Base-by-base conservation (phyloP, 2,797 vertebrate genomes). In the Emydoidea blandingii region DNA sequence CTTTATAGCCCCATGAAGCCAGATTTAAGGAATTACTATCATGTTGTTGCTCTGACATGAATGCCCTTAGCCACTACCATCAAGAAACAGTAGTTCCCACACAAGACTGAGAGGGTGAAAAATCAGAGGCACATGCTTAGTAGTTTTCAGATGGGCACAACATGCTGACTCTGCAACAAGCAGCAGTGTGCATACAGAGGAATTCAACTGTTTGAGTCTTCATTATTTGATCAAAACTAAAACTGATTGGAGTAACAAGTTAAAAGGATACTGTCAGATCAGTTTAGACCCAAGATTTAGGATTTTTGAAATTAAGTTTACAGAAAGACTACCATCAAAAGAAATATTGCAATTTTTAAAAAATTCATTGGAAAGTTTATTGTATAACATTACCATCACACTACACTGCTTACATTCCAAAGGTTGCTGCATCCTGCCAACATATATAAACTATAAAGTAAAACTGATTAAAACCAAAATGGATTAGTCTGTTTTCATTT, bases 221-320 rank as follows among this genome's bases (percentile, higher is more conserved):
- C 49, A 81, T 31, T 9, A 80, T 85, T 29, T 85, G 49, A 44
- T 79, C 68, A 72, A 68, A 72, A 72, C 19, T 21, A 72, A 68
- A 37, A 79, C 3, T 37, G 41, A 86, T 12, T 54, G n/a, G 4
- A 82, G 14, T 54, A 86, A 84, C 16, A 89, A 78, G 3, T 27
- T 87, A 90, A 95, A 72, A 88, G 6, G 72, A 5, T 4, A 2
- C 19, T 19, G 37, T 50, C 34, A 16, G 34, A 68, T 5, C 44
- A 8, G 34, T 57, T 27, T 3, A 19, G 52, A 41, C n/a, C 21
- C n/a, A 37, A 72, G 65, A 81, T 44, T 56, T 68, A 68, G 21
- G 86, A 11, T 8, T 86, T 49, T 41, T 95, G 83, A 92, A 85
- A 92, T 90, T 59, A 4, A 54, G 11, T 80, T 53, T 41, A 72